Conservation (phyloP, 2,888 invertebrate species). For the Ariolimax columbianus region DNA sequence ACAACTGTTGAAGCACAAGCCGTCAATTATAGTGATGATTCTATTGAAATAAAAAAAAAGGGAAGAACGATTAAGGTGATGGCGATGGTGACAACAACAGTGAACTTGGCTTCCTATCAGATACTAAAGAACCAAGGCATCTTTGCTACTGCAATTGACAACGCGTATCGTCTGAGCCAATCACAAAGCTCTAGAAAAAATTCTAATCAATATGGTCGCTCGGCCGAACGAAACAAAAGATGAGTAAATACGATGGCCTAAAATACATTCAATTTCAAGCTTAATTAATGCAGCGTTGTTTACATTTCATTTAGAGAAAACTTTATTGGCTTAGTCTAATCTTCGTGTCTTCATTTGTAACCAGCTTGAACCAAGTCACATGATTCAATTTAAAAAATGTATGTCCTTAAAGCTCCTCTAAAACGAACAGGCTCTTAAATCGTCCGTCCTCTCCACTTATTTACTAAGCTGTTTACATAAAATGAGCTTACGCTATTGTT, state of each 20-base stretch:
- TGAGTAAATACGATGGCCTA: slow-evolving; percentile 23
- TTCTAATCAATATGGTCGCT: slow-evolving; percentile 36
- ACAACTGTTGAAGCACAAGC: no score
- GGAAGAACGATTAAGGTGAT: no score
- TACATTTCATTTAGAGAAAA: slow-evolving; percentile 45
- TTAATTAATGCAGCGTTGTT: slow-evolving; percentile 44
- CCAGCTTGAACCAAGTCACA: background rate
- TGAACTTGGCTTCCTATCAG: background rate
- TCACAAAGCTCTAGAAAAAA: slow-evolving; percentile 37
- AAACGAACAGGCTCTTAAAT: background rate
- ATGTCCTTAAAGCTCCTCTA: background rate
- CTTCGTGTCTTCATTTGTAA: slow-evolving; percentile 18
- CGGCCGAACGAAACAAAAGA: slow-evolving; percentile 39
- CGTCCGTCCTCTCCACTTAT: background rate
- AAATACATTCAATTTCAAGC: slow-evolving; percentile 29
- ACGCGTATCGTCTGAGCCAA: slow-evolving; percentile 32
- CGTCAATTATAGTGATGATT: no score
- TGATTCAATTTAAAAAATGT: slow-evolving; percentile 20
- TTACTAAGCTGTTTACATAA: background rate
- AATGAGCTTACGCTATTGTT: background rate
- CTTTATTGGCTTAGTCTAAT: slow-evolving; percentile 10
- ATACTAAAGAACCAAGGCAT: background rate
- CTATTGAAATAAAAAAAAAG: no score
- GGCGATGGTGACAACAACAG: no score
- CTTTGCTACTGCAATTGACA: slow-evolving; percentile 6